Evolutionary conservation across 2,113 vertebrate genomes (phyloP).

Genomic region (Hoplias malabaricus): DNA sequence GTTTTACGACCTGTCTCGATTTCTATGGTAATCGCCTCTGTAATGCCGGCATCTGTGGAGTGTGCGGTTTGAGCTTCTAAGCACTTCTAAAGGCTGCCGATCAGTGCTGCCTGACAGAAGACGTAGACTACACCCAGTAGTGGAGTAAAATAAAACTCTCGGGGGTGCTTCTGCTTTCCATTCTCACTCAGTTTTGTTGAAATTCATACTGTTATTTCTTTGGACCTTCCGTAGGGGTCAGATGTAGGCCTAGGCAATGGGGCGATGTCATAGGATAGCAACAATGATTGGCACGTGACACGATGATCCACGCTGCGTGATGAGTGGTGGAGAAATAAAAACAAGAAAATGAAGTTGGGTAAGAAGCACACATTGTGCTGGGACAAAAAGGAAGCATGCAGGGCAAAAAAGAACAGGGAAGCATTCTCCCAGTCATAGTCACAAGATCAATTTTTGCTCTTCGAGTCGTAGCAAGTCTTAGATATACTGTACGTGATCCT

Average conservation of each 20-base stretch:
- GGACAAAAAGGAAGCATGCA: too few relatives aligned
- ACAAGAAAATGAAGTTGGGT: too few relatives aligned
- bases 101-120: neutral
- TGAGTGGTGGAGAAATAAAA: too few relatives aligned
- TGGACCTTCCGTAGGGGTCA: neutral
- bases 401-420: too few relatives aligned
- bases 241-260: too few relatives aligned
- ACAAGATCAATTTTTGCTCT: neutral
- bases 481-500: neutral
- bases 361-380: too few relatives aligned
- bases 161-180: neutral
- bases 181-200: neutral
- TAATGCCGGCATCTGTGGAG: neutral
- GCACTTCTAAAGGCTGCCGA: neutral
- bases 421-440: too few relatives aligned
- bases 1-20: slow-evolving; percentile 2
- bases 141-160: neutral
- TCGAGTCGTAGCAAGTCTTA: neutral
- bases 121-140: neutral
- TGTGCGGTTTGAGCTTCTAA: neutral
- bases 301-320: too few relatives aligned
- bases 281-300: too few relatives aligned
- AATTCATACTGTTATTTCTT: neutral
- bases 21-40: neutral
- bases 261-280: too few relatives aligned